A percentile compares a stretch with the other conserved stretches of the same genome.
Evolutionary conservation across 2,113 vertebrate species (phyloP).

Genomic region (Pleuronectes platessa): DNA sequence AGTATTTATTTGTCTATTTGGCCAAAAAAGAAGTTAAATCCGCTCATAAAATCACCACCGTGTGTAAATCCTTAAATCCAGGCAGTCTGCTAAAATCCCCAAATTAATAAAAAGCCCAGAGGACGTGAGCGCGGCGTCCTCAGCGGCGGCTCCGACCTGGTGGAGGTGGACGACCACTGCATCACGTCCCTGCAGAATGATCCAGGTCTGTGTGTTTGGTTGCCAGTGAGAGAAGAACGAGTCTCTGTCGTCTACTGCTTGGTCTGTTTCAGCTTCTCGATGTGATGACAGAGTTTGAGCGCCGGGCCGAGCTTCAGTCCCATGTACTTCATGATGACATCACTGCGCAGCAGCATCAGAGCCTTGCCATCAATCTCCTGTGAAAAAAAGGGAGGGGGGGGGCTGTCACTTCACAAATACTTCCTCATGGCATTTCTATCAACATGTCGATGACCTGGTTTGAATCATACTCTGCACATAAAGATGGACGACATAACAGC

Average conservation of each 20-base stretch:
- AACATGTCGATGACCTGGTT: slow-evolving; percentile 5
- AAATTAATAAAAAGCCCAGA: not conserved
- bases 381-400: slow-evolving; percentile 30
- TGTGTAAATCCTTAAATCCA: not conserved
- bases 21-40: not conserved
- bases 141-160: not conserved
- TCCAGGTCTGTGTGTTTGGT: slow-evolving; percentile 30
- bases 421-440: not conserved
- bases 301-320: slow-evolving; percentile 94
- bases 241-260: slow-evolving; percentile 80
- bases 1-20: not conserved
- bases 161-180: slow-evolving; percentile 9
- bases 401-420: slow-evolving; percentile 10
- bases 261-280: slow-evolving; percentile 92
- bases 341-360: slow-evolving; percentile 90
- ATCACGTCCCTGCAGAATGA: slow-evolving; percentile 38
- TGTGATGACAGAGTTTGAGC: slow-evolving; percentile 93
- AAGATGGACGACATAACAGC: too few relatives aligned
- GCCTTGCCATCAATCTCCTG: slow-evolving; percentile 98
- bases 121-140: slow-evolving; percentile 10
- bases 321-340: slow-evolving; percentile 97
- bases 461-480: too few relatives aligned
- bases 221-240: slow-evolving; percentile 29
- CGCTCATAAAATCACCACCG: not conserved
- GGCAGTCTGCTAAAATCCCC: not conserved